Percentiles rank a stretch among this genome's conserved stretches.
Conservation (phyloP, 2,113 vertebrate genomes). For the Agapornis roseicollis region DNA sequence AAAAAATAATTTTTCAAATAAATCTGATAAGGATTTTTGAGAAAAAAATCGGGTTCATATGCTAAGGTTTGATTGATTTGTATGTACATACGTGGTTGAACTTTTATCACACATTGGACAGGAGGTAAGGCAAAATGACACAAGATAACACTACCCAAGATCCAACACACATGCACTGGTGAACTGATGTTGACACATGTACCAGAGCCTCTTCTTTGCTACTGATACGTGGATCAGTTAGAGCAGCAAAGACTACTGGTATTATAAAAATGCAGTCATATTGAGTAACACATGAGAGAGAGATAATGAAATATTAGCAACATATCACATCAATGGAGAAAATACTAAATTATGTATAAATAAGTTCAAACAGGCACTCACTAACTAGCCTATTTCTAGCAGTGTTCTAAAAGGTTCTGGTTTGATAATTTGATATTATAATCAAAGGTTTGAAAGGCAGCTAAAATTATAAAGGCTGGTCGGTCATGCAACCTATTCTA, state of each 20-base stretch:
- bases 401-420: not conserved
- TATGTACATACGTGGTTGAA: too few species aligned
- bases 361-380: not conserved
- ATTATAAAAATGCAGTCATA: not conserved
- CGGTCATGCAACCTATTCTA: not conserved
- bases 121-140: not conserved
- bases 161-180: not conserved
- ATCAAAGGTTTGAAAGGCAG: not conserved
- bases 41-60: not conserved
- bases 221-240: not conserved
- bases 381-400: not conserved
- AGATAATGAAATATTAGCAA: not conserved
- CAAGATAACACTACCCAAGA: accelerated
- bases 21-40: not conserved
- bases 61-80: not conserved
- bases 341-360: not conserved
- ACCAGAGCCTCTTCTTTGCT: not conserved
- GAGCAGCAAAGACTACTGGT: not conserved
- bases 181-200: not conserved
- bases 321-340: not conserved
- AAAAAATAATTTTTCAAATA: not conserved
- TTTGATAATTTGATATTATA: not conserved
- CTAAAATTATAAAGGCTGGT: not conserved
- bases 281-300: not conserved
- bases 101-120: not conserved